Evolutionary conservation across 2,797 vertebrate species (phyloP).

Genomic region (Anguilla pacifica): DNA sequence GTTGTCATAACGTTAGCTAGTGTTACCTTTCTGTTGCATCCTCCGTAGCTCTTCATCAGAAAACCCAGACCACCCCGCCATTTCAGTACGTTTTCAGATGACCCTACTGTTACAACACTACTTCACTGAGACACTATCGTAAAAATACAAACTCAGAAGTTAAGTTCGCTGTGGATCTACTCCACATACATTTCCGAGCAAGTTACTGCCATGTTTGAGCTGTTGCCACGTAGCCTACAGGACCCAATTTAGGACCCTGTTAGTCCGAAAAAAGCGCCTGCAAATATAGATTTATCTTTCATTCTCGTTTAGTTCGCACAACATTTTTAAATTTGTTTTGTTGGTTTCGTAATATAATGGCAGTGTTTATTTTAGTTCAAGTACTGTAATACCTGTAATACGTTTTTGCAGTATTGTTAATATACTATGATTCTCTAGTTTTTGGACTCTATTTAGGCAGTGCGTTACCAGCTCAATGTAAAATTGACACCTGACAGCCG

Average conservation of each 20-base stretch:
- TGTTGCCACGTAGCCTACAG: slow-evolving; percentile 71
- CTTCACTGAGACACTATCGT: not conserved
- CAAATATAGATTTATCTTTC: not conserved
- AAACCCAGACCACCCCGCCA: slow-evolving; percentile 90
- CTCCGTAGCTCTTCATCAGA: slow-evolving; percentile 84
- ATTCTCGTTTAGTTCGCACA: not conserved
- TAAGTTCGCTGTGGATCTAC: not conserved
- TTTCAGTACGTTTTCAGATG: slow-evolving; percentile 39
- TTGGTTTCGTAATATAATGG: not conserved
- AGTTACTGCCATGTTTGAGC: slow-evolving; percentile 65
- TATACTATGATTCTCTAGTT: not conserved
- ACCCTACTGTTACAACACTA: not conserved
- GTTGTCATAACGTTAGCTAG: not conserved
- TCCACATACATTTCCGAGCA: not conserved
- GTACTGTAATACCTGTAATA: not conserved
- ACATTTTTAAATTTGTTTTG: not conserved
- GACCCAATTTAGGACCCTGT: slow-evolving; percentile 55
- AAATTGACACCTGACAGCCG: not conserved
- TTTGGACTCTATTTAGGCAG: slow-evolving; percentile 1
- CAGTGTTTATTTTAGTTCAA: not conserved
- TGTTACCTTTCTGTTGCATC: slow-evolving; percentile 77
- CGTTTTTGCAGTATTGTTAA: not conserved
- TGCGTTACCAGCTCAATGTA: not conserved
- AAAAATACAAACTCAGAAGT: not conserved
- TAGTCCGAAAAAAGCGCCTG: slow-evolving; percentile 56